Conservation (phyloP, 2,797 vertebrate genomes). For the Mareca strepera region DNA sequence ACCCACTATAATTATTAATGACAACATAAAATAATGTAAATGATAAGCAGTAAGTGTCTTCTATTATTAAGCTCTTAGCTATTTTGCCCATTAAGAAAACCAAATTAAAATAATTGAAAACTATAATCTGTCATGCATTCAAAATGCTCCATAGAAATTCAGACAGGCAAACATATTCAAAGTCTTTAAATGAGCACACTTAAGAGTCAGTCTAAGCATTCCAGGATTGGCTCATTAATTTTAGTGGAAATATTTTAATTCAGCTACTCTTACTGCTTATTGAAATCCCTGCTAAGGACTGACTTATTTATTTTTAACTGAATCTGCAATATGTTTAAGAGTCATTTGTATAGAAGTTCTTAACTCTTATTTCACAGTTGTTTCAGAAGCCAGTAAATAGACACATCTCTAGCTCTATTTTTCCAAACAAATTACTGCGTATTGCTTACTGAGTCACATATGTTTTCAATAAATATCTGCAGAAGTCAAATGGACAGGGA, state of each 20-base stretch:
- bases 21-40: slow-evolving; percentile 26
- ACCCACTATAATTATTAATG: slow-evolving; percentile 57
- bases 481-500: neutral
- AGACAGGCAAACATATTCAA: slow-evolving; percentile 60
- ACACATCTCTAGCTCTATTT: slow-evolving; percentile 5
- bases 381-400: slow-evolving; percentile 24
- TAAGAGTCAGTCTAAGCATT: slow-evolving; percentile 57
- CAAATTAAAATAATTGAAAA: slow-evolving; percentile 71
- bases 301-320: slow-evolving; percentile 52
- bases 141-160: slow-evolving; percentile 63
- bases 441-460: slow-evolving; percentile 12
- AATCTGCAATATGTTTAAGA: slow-evolving; percentile 49
- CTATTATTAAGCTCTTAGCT: slow-evolving; percentile 44
- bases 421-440: slow-evolving; percentile 23
- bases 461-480: slow-evolving; percentile 15
- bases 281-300: slow-evolving; percentile 32
- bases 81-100: slow-evolving; percentile 60
- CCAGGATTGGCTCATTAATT: slow-evolving; percentile 51
- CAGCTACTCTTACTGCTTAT: slow-evolving; percentile 11
- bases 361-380: slow-evolving; percentile 8
- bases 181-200: slow-evolving; percentile 61
- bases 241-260: slow-evolving; percentile 50
- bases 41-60: slow-evolving; percentile 41
- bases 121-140: slow-evolving; percentile 59
- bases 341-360: slow-evolving; percentile 33